A percentile compares a stretch with the other conserved stretches of the same genome.
Conservation (phyloP, 2,797 vertebrate genomes). For the Poecilia picta region DNA sequence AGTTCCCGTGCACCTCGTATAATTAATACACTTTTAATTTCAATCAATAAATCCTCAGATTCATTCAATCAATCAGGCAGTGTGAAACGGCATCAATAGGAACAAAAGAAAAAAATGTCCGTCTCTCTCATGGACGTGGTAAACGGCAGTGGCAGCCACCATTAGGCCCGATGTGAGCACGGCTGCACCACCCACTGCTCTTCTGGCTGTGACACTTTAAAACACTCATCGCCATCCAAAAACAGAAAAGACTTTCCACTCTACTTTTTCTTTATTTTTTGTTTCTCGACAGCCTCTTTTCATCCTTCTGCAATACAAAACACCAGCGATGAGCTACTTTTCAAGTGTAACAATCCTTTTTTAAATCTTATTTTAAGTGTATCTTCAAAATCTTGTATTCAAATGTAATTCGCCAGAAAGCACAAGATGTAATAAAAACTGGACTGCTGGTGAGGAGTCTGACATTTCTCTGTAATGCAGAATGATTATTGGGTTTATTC, state of each 20-base stretch:
- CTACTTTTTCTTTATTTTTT: not conserved
- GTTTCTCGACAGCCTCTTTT: not conserved
- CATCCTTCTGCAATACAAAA: not conserved
- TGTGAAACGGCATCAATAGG: not conserved
- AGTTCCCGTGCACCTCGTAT: not conserved
- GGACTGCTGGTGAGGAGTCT: not conserved
- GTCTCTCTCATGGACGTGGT: not conserved
- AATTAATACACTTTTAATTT: not conserved
- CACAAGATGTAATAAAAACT: not conserved
- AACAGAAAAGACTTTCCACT: not conserved
- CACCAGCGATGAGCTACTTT: not conserved
- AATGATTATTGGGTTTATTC: not conserved
- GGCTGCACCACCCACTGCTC: not conserved
- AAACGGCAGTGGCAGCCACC: not conserved
- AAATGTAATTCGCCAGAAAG: not conserved
- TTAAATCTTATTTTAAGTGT: not conserved
- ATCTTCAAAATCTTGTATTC: not conserved
- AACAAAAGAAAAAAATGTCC: not conserved
- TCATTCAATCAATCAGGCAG: not conserved
- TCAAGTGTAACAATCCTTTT: not conserved
- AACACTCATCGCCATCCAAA: not conserved
- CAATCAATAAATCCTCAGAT: not conserved
- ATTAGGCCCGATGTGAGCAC: not conserved
- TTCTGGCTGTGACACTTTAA: not conserved
- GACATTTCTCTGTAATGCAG: not conserved